These are phyloP conservation scores for Sesamia inferens DNA, from an alignment of 2,888 invertebrate genomes.

Conservation along the genomic window DNA sequence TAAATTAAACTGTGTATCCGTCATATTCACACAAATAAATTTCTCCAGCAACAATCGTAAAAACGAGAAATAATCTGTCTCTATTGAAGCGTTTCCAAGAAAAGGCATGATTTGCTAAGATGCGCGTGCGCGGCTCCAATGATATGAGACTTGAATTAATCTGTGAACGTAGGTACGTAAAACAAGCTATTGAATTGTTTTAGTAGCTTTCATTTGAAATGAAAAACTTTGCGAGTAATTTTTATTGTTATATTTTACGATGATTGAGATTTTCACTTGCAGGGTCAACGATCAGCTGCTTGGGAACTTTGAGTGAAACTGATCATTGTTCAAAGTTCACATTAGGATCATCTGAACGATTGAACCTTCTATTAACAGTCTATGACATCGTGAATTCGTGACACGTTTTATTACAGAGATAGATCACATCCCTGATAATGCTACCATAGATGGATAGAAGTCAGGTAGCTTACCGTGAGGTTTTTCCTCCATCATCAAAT, in stretches of 20 bases:
- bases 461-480: background rate
- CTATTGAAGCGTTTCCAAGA: slow-evolving; percentile 83
- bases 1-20: slow-evolving; percentile 40
- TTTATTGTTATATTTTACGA: slow-evolving; percentile 73
- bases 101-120: slow-evolving; percentile 77
- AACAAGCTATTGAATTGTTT: slow-evolving; percentile 78
- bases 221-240: slow-evolving; percentile 76
- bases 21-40: slow-evolving; percentile 63
- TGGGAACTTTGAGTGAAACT: slow-evolving; percentile 43
- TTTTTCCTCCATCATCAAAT: background rate
- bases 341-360: slow-evolving; percentile 17
- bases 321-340: slow-evolving; percentile 37
- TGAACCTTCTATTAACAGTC: background rate
- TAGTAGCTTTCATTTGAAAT: slow-evolving; percentile 80
- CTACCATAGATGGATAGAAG: background rate
- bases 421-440: background rate
- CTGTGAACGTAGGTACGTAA: slow-evolving; percentile 74
- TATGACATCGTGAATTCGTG: slow-evolving; percentile 2
- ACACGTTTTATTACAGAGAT: background rate
- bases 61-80: slow-evolving; percentile 80
- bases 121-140: slow-evolving; percentile 68
- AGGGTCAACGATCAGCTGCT: slow-evolving; percentile 68
- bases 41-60: slow-evolving; percentile 74
- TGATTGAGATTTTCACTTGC: slow-evolving; percentile 74
- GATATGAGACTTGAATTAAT: slow-evolving; percentile 73